A percentile compares a stretch with the other conserved stretches of the same genome.
Conservation (phyloP, 2,113 vertebrate genomes). For the Cricetomys ansorgei region DNA sequence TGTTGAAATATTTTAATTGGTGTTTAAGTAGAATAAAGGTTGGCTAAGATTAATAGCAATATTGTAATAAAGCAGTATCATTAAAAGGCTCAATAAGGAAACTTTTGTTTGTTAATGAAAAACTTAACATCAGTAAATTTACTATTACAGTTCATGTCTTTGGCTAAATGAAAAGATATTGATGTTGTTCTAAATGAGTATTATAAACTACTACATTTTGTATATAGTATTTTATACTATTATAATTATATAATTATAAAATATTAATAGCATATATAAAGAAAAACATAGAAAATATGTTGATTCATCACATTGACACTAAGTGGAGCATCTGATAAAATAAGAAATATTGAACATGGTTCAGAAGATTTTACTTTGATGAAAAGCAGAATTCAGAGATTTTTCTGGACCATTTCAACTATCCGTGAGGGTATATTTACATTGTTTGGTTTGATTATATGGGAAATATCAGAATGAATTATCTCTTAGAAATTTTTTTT, state of each 20-base stretch:
- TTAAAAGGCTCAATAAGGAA: slow-evolving; percentile 38
- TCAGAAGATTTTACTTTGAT: not conserved
- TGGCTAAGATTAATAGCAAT: slow-evolving; percentile 17
- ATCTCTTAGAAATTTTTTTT: not conserved
- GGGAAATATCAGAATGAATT: not conserved
- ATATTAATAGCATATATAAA: not conserved
- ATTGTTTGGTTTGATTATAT: not conserved
- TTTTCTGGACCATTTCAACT: not conserved
- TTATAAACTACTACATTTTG: not conserved
- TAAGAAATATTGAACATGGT: not conserved
- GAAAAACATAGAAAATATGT: not conserved
- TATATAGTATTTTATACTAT: no score
- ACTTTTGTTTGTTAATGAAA: slow-evolving; percentile 37
- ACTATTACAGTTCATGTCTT: not conserved
- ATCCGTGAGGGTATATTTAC: not conserved
- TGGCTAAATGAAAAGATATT: not conserved
- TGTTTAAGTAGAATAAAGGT: not conserved
- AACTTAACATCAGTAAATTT: not conserved
- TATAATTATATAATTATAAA: no score
- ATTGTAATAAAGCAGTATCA: not conserved
- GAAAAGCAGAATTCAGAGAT: not conserved
- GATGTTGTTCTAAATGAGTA: not conserved
- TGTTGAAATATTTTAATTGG: slow-evolving; percentile 7
- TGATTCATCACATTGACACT: not conserved
- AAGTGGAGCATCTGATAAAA: not conserved